Evolutionary conservation across 2,113 vertebrate genomes (phyloP), one percentile per base, ranked within the genome.

Genomic region (Tragelaphus scriptus): DNA sequence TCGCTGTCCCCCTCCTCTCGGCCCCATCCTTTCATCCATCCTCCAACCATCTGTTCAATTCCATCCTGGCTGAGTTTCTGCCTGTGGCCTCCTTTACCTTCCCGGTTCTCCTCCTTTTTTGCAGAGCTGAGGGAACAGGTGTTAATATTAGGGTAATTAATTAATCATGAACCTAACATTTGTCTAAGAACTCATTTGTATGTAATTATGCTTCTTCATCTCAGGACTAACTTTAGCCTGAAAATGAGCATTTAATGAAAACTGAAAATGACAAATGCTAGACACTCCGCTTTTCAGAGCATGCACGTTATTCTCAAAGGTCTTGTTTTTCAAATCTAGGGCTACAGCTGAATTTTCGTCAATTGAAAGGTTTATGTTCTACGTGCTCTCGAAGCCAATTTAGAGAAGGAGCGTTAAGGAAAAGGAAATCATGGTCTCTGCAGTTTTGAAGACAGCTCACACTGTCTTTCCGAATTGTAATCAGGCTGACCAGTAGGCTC

Each of bases 161-260:
- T 95, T 90, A 75, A 88, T 87, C 49, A 51, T n/a, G 13, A 91
- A 36, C 40, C 87, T 85, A 80, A 90, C 88, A 58, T 92, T 90
- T 82, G 63, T 90, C 85, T 90, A 53, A 88, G 47, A 89, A 47
- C 51, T 96, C 77, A 86, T 93, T 95, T 90, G 71, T 80, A 79
- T 40, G 44, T 65, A 82, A 82, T 87, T 71, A 84, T 47, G 26
- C 87, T 95, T 56, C 56, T 95, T 91, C 87, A 28, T 61, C n/a
- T 82, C 16, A 55, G 77, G 56, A 84, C 65, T 90, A 88, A 87
- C 86, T 88, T 94, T 16, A 93, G 65, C 71, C 7, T 40, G 63
- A 91, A 97, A 95, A 80, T 58, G 53, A 94, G 81, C 88, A 92
- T 88, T 90, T 68, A 65, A 85, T 40, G 91, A 95, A 82, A 87